These are phyloP conservation scores for Drosophila azteca DNA, from an alignment of 1,140 invertebrate genomes.

Conservation along the genomic window DNA sequence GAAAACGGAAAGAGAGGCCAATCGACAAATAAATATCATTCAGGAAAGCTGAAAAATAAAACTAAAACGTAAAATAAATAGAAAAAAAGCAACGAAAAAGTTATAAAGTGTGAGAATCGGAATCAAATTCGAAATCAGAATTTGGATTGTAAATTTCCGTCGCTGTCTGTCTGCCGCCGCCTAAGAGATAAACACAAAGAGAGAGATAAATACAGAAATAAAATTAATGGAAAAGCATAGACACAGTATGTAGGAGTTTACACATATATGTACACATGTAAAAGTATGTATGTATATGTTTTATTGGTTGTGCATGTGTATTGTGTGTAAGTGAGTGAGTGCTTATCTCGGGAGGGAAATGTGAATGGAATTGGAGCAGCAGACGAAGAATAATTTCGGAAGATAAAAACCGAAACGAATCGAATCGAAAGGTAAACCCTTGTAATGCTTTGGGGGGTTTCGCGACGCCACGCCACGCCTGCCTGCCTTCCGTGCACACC, in stretches of 20 bases:
- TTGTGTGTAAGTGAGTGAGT: constrained; percentile 29
- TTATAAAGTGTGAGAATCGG: constrained; percentile 65
- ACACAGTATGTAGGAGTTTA: constrained; percentile 24
- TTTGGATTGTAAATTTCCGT: constrained; percentile 74
- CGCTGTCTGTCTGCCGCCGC: constrained; percentile 40
- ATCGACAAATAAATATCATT: constrained; percentile 56
- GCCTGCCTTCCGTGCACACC: constrained; percentile 5
- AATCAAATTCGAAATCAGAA: constrained; percentile 71
- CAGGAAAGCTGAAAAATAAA: constrained; percentile 49
- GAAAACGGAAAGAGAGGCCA: constrained; percentile 37
- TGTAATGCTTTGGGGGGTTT: constrained; percentile 4
- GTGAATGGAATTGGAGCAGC: constrained; percentile 50
- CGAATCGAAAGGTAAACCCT: constrained; percentile 22
- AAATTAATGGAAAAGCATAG: constrained; percentile 74
- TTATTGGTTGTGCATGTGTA: constrained; percentile 47
- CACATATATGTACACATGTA: constrained; percentile 14
- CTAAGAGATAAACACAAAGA: constrained; percentile 71
- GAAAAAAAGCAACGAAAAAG: constrained; percentile 36
- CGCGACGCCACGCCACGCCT: constrained; percentile 25
- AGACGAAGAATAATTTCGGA: constrained; percentile 53
- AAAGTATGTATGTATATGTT: constrained; percentile 15
- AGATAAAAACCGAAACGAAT: constrained; percentile 39
- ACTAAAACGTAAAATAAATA: constrained; percentile 28
- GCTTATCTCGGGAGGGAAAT: constrained; percentile 66
- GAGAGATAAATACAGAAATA: constrained; percentile 80